These are phyloP conservation scores for Limnephilus lunatus DNA, from an alignment of 2,888 invertebrate genomes.

Conservation along the genomic window DNA sequence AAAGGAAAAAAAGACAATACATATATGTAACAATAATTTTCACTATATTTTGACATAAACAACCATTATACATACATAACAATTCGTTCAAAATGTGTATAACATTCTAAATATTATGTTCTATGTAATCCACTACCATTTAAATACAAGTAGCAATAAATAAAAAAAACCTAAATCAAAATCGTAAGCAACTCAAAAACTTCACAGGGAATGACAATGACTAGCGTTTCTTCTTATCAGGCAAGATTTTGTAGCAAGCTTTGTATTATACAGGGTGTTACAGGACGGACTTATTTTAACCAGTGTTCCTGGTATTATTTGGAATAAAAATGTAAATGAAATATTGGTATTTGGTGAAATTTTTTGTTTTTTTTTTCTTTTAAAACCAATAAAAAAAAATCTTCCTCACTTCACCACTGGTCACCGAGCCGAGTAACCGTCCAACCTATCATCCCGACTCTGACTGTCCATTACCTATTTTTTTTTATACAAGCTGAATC, in stretches of 20 bases:
- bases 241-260: neutral
- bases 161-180: neutral
- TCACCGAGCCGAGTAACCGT: no score
- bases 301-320: no score
- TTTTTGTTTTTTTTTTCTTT: no score
- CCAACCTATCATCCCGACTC: no score
- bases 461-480: no score
- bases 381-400: no score
- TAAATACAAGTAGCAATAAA: neutral
- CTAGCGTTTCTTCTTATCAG: neutral
- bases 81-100: neutral
- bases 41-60: neutral
- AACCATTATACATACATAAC: neutral
- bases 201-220: neutral
- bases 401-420: no score
- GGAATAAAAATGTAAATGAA: no score
- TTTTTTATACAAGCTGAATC: no score
- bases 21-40: neutral
- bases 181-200: neutral
- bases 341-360: no score
- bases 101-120: neutral
- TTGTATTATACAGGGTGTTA: neutral
- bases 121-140: neutral
- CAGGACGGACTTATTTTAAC: no score
- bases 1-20: neutral